Base-by-base conservation (phyloP, 2,888 invertebrate species). In the Micoletzkya japonica region DNA sequence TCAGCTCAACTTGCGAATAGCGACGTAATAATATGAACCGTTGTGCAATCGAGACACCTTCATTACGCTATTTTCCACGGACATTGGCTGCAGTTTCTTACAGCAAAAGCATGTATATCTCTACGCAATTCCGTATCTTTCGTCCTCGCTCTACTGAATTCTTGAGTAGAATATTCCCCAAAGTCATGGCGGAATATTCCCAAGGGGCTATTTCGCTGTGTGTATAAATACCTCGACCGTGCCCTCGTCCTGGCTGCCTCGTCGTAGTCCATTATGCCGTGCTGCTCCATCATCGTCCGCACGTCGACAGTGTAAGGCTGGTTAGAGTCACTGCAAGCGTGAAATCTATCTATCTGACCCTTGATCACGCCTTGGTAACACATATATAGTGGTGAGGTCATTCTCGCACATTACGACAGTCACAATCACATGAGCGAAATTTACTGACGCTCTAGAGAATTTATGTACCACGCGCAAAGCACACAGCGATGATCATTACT, bases 191-290 rank as follows among this genome's bases (percentile, higher is more conserved):
- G 39, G 17, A 39, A 54, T n/a, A n/a, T 54, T 14, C n/a, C n/a
- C n/a, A 54, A 54, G n/a, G n/a, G 6, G 26, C 54, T 14, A n/a
- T n/a, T 24, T 10, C n/a, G n/a, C 6, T 17, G n/a, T 54, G n/a
- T 70, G 26, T 54, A 70, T 56, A 37, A 67, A 50, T n/a, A 68
- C 68, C 58, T 36, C 39, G 57, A 44, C 49, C 57, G 20, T 39
- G 50, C 36, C 24, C 58, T 57, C n/a, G 32, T 14, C 56, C 54
- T 36, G 4, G 70, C 60, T 49, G 56, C 37, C 10, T 75, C 70
- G 26, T 75, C 78, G 52, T 78, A 78, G 28, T 77, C 70, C 28
- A 74, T 70, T 6, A 78, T 73, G 50, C 78, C 78, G 52, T 75
- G 74, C 28, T 77, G 75, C 14, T 77, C 77, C 54, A 57, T 54